Evolutionary conservation across 1,140 invertebrate genomes (phyloP).

Genomic region (Marisa cornuarietis): DNA sequence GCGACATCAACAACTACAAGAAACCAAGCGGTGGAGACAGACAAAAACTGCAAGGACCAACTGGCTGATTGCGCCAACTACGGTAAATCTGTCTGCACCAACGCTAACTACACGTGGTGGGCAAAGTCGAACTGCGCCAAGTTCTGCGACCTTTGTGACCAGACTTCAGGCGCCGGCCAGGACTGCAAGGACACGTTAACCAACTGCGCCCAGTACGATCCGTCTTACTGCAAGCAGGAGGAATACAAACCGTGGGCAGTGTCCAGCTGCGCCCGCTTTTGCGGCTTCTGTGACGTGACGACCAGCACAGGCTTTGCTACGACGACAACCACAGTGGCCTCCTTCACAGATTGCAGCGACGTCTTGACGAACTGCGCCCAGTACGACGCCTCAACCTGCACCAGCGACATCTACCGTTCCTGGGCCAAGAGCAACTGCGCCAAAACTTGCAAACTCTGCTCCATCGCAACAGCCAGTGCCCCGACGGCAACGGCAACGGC

Average conservation of each 20-base stretch:
- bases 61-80: not conserved
- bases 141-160: conserved; percentile 19
- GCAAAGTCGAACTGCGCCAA: conserved; percentile 29
- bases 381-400: too few species aligned
- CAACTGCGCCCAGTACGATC: conserved; percentile 17
- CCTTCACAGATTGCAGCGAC: not conserved
- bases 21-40: not conserved
- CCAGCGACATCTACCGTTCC: not conserved
- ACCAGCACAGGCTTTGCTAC: too few species aligned
- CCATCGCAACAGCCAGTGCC: not conserved
- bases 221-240: not conserved
- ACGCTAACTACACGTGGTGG: conserved; percentile 21
- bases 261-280: conserved; percentile 8
- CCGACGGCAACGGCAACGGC: not conserved
- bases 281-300: conserved; percentile 12
- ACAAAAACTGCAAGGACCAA: not conserved
- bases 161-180: not conserved
- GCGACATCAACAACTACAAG: not conserved
- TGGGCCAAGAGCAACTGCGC: not conserved
- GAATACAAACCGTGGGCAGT: conserved; percentile 21
- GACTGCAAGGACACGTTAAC: not conserved
- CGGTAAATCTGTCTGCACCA: not conserved
- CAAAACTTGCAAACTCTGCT: not conserved
- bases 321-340: not conserved
- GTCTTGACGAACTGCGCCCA: not conserved